Conservation (phyloP, 2,113 vertebrate genomes). For the Sorex araneus region DNA sequence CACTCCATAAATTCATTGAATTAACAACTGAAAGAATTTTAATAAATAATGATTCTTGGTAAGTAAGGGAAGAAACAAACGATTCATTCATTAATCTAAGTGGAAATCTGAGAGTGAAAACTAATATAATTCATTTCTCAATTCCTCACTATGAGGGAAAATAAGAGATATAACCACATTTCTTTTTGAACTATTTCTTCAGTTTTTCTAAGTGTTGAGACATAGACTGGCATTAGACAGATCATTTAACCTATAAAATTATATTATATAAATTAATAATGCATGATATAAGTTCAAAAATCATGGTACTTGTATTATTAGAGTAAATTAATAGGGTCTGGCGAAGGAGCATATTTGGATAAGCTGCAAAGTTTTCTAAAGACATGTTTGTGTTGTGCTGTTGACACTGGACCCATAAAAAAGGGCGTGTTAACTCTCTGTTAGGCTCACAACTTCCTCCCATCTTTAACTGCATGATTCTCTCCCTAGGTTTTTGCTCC, state of each 20-base stretch:
- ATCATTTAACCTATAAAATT: neutral
- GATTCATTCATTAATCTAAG: neutral
- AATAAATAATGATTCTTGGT: neutral
- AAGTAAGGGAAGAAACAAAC: neutral
- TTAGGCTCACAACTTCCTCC: neutral
- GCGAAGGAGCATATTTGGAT: neutral
- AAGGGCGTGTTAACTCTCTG: neutral
- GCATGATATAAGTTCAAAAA: neutral
- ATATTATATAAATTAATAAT: neutral
- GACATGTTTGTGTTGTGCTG: neutral
- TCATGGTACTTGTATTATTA: neutral
- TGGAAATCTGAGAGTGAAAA: neutral
- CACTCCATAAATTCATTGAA: neutral
- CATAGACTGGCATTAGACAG: neutral
- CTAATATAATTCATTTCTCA: neutral
- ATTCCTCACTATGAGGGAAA: neutral
- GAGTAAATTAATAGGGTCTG: neutral
- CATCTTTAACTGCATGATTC: conserved; percentile 56
- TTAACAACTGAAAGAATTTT: too few species aligned
- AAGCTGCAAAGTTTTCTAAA: conserved; percentile 24
- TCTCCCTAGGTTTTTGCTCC: conserved; percentile 58
- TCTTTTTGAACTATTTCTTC: neutral
- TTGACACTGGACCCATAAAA: neutral
- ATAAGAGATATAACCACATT: neutral
- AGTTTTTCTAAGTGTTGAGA: neutral